Conservation (phyloP, 1,140 invertebrate genomes). For the Drosophila bipectinata region DNA sequence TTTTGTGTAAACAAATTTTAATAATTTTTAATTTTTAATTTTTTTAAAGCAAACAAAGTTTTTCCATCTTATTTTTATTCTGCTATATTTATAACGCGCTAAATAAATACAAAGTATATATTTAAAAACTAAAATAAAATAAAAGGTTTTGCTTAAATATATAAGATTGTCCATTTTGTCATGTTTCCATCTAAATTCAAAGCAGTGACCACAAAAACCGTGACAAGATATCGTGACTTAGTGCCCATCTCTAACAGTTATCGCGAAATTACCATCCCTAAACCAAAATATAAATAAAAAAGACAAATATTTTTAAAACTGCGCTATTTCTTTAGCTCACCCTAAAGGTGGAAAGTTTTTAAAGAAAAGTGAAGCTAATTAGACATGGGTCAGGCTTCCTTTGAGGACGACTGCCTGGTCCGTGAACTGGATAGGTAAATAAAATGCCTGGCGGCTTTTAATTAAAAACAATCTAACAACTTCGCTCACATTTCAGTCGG, state of each 20-base stretch:
- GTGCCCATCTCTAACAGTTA: too few species aligned
- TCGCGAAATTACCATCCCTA: neutral
- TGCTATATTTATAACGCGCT: too few species aligned
- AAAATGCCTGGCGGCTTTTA: neutral
- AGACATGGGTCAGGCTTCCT: constrained; percentile 16
- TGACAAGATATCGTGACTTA: too few species aligned
- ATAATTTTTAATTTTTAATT: too few species aligned
- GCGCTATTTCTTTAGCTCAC: neutral
- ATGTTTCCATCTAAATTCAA: too few species aligned
- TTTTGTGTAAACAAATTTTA: neutral
- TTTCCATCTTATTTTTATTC: too few species aligned
- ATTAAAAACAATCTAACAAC: constrained; percentile 2
- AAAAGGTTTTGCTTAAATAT: too few species aligned
- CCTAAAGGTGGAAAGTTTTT: neutral
- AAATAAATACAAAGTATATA: too few species aligned
- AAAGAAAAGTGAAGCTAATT: neutral
- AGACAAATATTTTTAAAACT: neutral
- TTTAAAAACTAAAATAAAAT: too few species aligned
- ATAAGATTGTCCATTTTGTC: too few species aligned
- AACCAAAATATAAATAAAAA: constrained; percentile 4
- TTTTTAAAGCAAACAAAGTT: too few species aligned
- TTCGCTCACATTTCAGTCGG: constrained; percentile 47
- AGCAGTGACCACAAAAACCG: too few species aligned
- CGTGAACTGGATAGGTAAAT: constrained; percentile 41
- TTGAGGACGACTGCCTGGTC: constrained; percentile 36